These are phyloP conservation scores for Syndactyla subalaris DNA, from an alignment of 2,797 vertebrate genomes.

Conservation along the genomic window DNA sequence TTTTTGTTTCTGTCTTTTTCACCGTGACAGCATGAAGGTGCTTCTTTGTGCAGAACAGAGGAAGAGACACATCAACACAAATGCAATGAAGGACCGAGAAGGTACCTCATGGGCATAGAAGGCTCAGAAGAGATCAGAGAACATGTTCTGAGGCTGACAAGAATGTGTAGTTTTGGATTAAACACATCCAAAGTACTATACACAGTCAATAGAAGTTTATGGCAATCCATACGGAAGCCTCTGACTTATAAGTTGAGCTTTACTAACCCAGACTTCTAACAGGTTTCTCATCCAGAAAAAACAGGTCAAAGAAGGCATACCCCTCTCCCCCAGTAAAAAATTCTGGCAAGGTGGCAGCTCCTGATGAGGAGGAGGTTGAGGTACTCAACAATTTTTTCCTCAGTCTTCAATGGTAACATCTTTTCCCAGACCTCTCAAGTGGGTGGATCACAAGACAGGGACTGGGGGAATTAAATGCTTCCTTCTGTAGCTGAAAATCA, in stretches of 20 bases:
- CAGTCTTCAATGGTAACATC: neutral
- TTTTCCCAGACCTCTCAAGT: neutral
- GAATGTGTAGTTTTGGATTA: neutral
- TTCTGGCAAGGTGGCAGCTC: neutral
- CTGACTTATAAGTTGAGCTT: neutral
- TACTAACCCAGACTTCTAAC: neutral
- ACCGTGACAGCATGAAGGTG: neutral
- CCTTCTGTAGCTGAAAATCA: neutral
- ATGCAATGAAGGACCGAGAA: accelerated
- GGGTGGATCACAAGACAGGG: neutral
- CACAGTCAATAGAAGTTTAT: neutral
- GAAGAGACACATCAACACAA: neutral
- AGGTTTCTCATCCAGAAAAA: neutral
- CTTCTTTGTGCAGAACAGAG: neutral
- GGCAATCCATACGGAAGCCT: neutral
- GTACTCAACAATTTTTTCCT: neutral
- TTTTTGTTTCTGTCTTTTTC: neutral
- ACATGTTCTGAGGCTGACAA: neutral
- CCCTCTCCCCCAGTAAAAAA: neutral
- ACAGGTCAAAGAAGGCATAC: neutral
- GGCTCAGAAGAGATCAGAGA: neutral
- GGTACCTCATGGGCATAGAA: neutral
- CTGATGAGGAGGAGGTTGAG: neutral
- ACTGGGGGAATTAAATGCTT: neutral
- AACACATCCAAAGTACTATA: neutral